Evolutionary conservation across 2,113 vertebrate species (phyloP).

Genomic region (Podarcis raffonei): DNA sequence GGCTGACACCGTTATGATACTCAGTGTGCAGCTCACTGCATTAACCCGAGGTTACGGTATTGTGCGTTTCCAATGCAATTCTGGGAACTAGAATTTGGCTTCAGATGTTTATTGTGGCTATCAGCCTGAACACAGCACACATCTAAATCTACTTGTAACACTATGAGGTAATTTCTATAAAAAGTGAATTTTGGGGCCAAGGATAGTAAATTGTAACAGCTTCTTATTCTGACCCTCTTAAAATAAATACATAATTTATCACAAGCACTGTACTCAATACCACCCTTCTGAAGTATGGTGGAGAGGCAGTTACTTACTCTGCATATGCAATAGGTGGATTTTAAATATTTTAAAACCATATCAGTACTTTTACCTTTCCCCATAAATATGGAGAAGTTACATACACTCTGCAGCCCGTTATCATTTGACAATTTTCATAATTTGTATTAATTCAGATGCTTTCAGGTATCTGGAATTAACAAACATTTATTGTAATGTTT

Average conservation of each 20-base stretch:
- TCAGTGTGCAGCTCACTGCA: neutral
- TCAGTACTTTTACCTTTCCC: slow-evolving; percentile 55
- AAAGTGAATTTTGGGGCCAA: slow-evolving; percentile 65
- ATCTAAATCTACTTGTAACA: slow-evolving; percentile 55
- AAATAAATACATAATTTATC: slow-evolving; percentile 74
- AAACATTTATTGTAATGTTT: slow-evolving; percentile 44
- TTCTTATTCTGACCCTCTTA: slow-evolving; percentile 63
- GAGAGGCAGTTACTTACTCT: slow-evolving; percentile 64
- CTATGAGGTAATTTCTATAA: slow-evolving; percentile 51
- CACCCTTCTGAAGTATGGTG: slow-evolving; percentile 66
- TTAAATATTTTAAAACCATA: slow-evolving; percentile 69
- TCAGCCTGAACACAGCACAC: slow-evolving; percentile 33
- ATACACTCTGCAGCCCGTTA: neutral
- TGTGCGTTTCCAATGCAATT: slow-evolving; percentile 10
- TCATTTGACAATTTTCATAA: slow-evolving; percentile 34
- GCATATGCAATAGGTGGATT: slow-evolving; percentile 60
- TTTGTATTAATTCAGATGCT: slow-evolving; percentile 58
- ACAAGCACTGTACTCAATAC: slow-evolving; percentile 67
- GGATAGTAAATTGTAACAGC: slow-evolving; percentile 63
- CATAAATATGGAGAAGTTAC: slow-evolving; percentile 49
- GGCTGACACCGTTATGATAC: neutral
- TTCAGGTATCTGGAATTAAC: slow-evolving; percentile 41
- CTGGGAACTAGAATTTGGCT: slow-evolving; percentile 39
- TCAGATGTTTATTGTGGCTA: slow-evolving; percentile 49
- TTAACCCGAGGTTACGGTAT: neutral